Base-by-base conservation (phyloP, 2,888 invertebrate genomes). In the Byasa hedistus region DNA sequence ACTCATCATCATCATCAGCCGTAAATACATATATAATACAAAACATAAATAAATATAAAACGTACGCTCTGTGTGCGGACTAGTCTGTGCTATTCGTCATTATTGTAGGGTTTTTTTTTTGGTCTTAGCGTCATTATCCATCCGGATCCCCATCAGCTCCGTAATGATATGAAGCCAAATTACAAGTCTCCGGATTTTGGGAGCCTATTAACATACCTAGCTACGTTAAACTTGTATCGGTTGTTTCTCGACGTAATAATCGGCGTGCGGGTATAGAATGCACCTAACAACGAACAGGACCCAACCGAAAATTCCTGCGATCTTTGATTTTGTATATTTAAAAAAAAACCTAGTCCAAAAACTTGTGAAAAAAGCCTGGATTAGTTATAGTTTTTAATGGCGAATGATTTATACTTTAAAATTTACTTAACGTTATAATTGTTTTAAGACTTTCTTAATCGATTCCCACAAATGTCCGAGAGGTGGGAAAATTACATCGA, bases 81-180 rank as follows among this genome's bases (percentile, higher is more conserved):
- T 72, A 71, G 68, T 75, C 76, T 77, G 72, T 69, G 72, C 72
- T 67, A 73, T 70, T 72, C 75, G 71, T 72, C 72, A 73, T 75
- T 74, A 75, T 55, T 56, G 56, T 64, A 66, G 36, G 57, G 51
- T 67, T 64, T 67, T 67, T 44, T 44, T 44, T 44, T 17, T 44
- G 15, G 64, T 64, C 60, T n/a, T 21, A 39, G 72, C 73, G 81
- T 85, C 87, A 89, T 89, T 89, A 89, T 83, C 79, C 77, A 75
- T 75, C 80, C 79, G 78, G 81, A 81, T 77, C 80, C 82, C 81
- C 76, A 32, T 76, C 72, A 64, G 77, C 79, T 77, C 80, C 77
- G 81, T 90, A 90, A 91, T 91, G 87, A 89, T 87, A 89, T 81
- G 83, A 83, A 85, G 76, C 82, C 76, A 90, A 91, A 91, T 91